Evolutionary conservation across 2,797 vertebrate species (phyloP).

Genomic region (Anomalospiza imberbis): DNA sequence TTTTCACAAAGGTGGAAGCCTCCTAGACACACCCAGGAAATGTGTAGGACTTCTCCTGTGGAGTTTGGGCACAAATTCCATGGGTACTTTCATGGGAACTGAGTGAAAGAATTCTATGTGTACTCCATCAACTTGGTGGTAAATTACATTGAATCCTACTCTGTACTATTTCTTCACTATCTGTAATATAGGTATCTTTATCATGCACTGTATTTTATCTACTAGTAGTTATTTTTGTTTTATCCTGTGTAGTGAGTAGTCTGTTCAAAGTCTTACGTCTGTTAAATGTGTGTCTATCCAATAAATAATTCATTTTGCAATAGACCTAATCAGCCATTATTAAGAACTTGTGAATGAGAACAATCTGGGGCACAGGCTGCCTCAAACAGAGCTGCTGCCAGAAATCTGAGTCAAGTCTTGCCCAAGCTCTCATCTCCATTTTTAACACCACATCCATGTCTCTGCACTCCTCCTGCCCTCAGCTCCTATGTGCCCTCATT

Average conservation of each 20-base stretch:
- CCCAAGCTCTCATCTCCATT: rapidly evolving
- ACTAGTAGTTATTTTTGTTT: not conserved
- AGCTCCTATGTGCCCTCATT: rapidly evolving
- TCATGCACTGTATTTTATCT: not conserved
- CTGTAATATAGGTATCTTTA: not conserved
- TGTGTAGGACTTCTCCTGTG: rapidly evolving
- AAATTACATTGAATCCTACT: not conserved
- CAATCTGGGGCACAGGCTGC: not conserved
- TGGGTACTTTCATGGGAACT: not conserved
- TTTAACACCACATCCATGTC: rapidly evolving
- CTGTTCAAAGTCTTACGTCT: not conserved
- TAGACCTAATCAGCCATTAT: not conserved
- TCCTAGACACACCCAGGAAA: not conserved
- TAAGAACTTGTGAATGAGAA: not conserved
- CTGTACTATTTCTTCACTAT: not conserved
- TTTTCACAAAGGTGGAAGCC: not conserved
- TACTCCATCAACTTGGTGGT: not conserved
- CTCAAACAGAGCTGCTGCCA: not conserved
- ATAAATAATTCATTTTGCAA: not conserved
- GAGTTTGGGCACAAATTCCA: rapidly evolving
- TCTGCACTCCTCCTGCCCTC: not conserved
- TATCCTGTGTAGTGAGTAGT: not conserved
- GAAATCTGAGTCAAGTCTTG: not conserved
- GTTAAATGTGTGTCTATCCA: not conserved
- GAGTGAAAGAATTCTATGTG: not conserved